Evolutionary conservation across 2,113 vertebrate species (phyloP).

Genomic region (Ceyx melanurus): DNA sequence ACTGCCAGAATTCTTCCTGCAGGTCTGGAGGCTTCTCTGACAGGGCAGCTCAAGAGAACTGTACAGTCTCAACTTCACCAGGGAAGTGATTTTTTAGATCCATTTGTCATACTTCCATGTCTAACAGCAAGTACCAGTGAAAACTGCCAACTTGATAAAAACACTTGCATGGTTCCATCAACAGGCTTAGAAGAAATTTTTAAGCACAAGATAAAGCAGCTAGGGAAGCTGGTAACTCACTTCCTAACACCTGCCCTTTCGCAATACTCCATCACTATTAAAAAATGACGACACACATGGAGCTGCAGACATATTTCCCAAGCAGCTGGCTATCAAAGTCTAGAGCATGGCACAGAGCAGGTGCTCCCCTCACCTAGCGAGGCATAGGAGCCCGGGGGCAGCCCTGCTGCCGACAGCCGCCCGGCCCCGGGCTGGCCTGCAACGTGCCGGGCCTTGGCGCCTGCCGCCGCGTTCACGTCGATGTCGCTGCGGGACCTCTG

Average conservation of each 20-base stretch:
- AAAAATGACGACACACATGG: fast-evolving
- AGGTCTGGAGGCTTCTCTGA: constrained; percentile 92
- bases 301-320: fast-evolving
- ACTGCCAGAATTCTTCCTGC: constrained; percentile 91
- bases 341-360: no score
- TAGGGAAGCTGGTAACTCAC: neutral
- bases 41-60: constrained; percentile 92
- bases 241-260: neutral
- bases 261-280: neutral
- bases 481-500: constrained; percentile 96
- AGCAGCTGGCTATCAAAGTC: neutral
- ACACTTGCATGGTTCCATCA: neutral
- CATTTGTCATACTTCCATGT: neutral
- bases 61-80: constrained; percentile 87
- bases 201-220: neutral
- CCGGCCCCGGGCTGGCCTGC: constrained; percentile 78
- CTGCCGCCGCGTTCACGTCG: constrained; percentile 91
- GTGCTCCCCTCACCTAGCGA: constrained; percentile 84
- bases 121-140: neutral
- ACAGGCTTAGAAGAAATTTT: neutral
- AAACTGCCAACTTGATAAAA: neutral
- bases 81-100: constrained; percentile 95
- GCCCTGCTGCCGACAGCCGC: constrained; percentile 79
- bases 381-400: constrained; percentile 87
- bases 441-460: constrained; percentile 87